Evolutionary conservation across 2,113 vertebrate species (phyloP).

Genomic region (Megaceryle maxima): DNA sequence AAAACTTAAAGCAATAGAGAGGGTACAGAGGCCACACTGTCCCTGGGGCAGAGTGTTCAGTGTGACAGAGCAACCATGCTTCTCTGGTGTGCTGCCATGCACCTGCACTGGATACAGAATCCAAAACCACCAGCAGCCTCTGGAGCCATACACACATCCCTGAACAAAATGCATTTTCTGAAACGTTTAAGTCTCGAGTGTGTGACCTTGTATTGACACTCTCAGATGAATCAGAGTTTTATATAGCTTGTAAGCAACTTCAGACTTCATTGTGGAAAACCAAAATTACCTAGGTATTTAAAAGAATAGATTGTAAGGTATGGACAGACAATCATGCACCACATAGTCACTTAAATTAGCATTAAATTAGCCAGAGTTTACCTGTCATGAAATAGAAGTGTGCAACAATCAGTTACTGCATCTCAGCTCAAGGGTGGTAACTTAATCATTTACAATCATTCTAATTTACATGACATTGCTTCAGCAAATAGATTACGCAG

Average conservation of each 20-base stretch:
- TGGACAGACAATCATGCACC: not conserved
- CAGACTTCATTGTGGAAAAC: not conserved
- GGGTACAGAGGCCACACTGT: not conserved
- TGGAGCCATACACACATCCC: not conserved
- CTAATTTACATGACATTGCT: conserved; percentile 19
- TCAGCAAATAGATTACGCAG: not conserved
- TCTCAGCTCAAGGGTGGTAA: conserved; percentile 25
- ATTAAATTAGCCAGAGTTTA: not conserved
- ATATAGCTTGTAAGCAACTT: not conserved
- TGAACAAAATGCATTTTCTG: not conserved
- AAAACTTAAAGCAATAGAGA: not conserved
- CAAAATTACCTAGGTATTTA: not conserved
- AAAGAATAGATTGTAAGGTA: not conserved
- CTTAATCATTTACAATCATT: conserved; percentile 35
- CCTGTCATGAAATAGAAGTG: not conserved
- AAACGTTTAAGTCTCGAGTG: not conserved
- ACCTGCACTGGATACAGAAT: not conserved
- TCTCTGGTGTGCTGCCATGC: not conserved
- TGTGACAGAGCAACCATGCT: not conserved
- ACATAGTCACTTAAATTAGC: not conserved
- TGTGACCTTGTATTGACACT: not conserved
- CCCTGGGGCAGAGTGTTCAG: not conserved
- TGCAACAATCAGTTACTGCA: not conserved
- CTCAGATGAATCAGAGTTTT: not conserved
- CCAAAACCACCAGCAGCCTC: not conserved